These are phyloP conservation scores for Pungitius pungitius DNA, from an alignment of 2,113 vertebrate species.

Conservation along the genomic window DNA sequence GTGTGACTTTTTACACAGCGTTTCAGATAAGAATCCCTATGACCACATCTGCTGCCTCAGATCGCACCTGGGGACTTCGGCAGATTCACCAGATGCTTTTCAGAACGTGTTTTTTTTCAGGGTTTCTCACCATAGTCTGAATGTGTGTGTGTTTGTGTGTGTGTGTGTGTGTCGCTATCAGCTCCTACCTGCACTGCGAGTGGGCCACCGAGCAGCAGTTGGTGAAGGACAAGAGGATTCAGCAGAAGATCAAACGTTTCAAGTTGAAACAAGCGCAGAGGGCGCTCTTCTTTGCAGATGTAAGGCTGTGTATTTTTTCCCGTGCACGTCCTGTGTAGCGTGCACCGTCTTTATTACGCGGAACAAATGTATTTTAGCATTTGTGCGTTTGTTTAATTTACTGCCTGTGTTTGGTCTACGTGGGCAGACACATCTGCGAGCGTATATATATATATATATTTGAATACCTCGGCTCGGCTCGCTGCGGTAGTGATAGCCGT, in stretches of 20 bases:
- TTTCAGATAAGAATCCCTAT: background rate
- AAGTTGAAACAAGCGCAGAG: slow-evolving; percentile 97
- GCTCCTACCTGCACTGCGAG: slow-evolving; percentile 98
- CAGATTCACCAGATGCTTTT: slow-evolving; percentile 18
- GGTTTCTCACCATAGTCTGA: slow-evolving; percentile 21
- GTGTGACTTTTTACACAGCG: background rate
- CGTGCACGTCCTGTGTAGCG: background rate
- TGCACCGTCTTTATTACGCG: background rate
- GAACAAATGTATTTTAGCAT: background rate
- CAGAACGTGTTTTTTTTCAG: slow-evolving; percentile 20
- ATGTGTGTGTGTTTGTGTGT: slow-evolving; percentile 26
- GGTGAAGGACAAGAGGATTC: slow-evolving; percentile 98
- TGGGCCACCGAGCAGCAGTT: slow-evolving; percentile 98
- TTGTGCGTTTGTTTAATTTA: slow-evolving; percentile 9
- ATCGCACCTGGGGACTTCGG: slow-evolving; percentile 25
- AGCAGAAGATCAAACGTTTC: slow-evolving; percentile 99
- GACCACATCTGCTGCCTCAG: slow-evolving; percentile 27
- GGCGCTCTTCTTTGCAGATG: slow-evolving; percentile 98
- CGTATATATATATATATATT: no score
- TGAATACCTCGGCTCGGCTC: slow-evolving; percentile 41
- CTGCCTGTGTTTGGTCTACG: slow-evolving; percentile 27
- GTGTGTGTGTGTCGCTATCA: slow-evolving; percentile 61
- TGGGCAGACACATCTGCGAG: slow-evolving; percentile 56
- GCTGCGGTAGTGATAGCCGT: slow-evolving; percentile 37
- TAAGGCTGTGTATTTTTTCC: slow-evolving; percentile 78